phyloP scores from a whole-genome alignment of 1,140 invertebrate species.

The Contarinia nasturtii region DNA sequence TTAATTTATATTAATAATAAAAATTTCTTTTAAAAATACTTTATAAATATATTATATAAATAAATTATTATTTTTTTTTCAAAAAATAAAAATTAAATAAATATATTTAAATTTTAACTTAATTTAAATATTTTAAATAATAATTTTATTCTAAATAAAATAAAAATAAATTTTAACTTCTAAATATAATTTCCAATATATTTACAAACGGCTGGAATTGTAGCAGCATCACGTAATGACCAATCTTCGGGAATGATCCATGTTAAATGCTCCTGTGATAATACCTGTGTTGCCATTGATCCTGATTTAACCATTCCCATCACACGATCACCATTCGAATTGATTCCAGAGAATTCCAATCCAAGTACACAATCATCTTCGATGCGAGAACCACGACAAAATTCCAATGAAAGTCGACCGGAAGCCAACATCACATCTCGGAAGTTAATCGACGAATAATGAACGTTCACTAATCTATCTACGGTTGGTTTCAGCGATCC shows the following conservation, averaged over 20 bases:
- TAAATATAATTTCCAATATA: too few species aligned
- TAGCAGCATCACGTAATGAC: constrained; percentile 71
- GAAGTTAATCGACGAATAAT: constrained; percentile 54
- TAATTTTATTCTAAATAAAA: too few species aligned
- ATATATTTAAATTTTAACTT: too few species aligned
- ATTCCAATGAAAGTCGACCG: constrained; percentile 45
- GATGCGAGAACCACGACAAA: constrained; percentile 29
- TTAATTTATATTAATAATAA: too few species aligned
- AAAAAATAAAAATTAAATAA: too few species aligned
- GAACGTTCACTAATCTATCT: constrained; percentile 26
- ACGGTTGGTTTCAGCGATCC: constrained; percentile 27
- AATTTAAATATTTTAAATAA: too few species aligned
- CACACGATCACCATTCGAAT: constrained; percentile 32
- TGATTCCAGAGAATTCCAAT: constrained; percentile 51
- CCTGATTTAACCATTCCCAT: constrained; percentile 46
- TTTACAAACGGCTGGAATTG: constrained; percentile 73
- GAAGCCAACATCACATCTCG: constrained; percentile 60
- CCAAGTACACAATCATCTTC: constrained; percentile 47
- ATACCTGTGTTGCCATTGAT: constrained; percentile 38
- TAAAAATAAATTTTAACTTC: too few species aligned
- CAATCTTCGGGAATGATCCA: constrained; percentile 70
- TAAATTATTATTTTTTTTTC: too few species aligned
- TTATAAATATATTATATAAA: too few species aligned
- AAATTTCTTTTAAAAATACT: too few species aligned
- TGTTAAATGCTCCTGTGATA: constrained; percentile 30